Conservation (phyloP, 1,140 invertebrate species). For the Hypothenemus hampei region DNA sequence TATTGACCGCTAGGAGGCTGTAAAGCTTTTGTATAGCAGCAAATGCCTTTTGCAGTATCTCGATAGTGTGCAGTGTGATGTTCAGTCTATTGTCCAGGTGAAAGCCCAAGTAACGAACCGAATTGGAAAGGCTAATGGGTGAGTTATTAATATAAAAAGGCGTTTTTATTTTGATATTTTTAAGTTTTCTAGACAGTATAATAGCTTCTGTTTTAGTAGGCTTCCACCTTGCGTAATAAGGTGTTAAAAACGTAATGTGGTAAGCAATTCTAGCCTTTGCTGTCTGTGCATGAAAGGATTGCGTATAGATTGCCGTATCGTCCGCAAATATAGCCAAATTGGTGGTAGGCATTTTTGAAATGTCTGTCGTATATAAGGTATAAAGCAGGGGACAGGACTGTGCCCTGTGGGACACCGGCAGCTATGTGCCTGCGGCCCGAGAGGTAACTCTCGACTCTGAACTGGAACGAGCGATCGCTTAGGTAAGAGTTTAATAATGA, state of each 20-base stretch:
- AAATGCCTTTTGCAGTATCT: no score
- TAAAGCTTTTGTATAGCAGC: background rate
- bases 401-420: conserved; percentile 36
- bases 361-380: conserved; percentile 32
- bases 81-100: no score
- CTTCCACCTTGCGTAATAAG: conserved; percentile 14
- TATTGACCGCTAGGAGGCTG: background rate
- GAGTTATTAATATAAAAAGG: no score
- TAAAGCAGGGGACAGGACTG: conserved; percentile 26
- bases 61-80: no score
- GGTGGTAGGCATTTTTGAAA: conserved; percentile 20
- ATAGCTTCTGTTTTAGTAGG: conserved; percentile 5
- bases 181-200: conserved; percentile 1
- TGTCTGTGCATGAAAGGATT: conserved; percentile 15
- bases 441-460: conserved; percentile 25
- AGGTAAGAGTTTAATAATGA: conserved; percentile 34
- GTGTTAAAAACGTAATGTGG: background rate
- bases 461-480: conserved; percentile 30
- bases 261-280: conserved; percentile 5
- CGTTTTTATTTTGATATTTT: background rate
- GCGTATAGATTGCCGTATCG: conserved; percentile 37
- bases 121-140: background rate
- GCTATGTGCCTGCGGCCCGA: conserved; percentile 22
- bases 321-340: conserved; percentile 37
- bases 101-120: background rate